phyloP scores from a whole-genome alignment of 2,888 invertebrate genomes.

The Eupithecia insigniata region DNA sequence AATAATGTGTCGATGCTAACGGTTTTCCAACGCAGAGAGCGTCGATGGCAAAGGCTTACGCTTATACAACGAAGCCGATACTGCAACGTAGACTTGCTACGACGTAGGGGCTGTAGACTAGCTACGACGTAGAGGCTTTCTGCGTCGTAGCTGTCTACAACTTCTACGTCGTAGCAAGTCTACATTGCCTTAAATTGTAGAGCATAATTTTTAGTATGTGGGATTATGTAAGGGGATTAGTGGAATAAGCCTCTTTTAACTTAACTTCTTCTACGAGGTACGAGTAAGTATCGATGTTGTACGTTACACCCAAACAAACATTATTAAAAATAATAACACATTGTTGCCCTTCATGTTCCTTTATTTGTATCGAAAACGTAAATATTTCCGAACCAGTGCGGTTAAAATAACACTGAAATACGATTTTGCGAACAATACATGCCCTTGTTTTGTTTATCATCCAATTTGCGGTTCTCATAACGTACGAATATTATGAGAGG shows the following conservation, averaged over 20 bases:
- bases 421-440: constrained; percentile 34
- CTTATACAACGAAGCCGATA: neutral
- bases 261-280: neutral
- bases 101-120: neutral
- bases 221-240: too few relatives aligned
- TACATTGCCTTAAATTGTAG: too few relatives aligned
- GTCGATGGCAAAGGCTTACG: neutral
- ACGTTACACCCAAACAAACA: neutral
- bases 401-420: constrained; percentile 32
- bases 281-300: too few relatives aligned
- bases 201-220: too few relatives aligned
- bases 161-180: neutral
- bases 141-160: neutral
- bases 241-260: too few relatives aligned
- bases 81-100: neutral
- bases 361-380: constrained; percentile 18
- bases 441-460: constrained; percentile 28
- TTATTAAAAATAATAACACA: constrained; percentile 4
- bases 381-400: constrained; percentile 23
- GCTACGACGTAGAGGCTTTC: neutral
- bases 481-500: constrained; percentile 29
- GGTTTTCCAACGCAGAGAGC: too few relatives aligned
- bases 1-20: too few relatives aligned
- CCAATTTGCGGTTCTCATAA: constrained; percentile 33
- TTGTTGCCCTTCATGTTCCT: constrained; percentile 6